Percentiles rank a stretch among this genome's conserved stretches.
These are phyloP conservation scores for Dryomyza anilis DNA, from an alignment of 2,888 invertebrate genomes.

Conservation along the genomic window DNA sequence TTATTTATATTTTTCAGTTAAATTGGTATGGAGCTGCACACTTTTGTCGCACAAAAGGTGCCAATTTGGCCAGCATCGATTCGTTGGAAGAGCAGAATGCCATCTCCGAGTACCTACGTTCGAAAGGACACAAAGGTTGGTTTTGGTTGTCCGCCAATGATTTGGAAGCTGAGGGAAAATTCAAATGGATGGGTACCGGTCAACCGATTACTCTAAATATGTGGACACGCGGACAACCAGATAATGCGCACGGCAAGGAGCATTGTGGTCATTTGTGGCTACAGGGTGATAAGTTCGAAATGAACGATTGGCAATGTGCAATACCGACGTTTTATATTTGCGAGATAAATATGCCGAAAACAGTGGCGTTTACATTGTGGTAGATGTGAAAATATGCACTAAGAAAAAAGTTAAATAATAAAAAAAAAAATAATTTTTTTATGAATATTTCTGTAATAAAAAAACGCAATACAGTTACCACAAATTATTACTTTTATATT, in stretches of 20 bases:
- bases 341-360: too few relatives aligned
- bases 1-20: not conserved
- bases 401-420: too few relatives aligned
- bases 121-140: not conserved
- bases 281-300: not conserved
- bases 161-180: slow-evolving; percentile 46
- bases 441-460: too few relatives aligned
- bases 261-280: slow-evolving; percentile 11
- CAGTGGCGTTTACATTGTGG: too few relatives aligned
- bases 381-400: too few relatives aligned
- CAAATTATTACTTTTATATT: too few relatives aligned
- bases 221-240: slow-evolving; percentile 46
- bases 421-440: too few relatives aligned
- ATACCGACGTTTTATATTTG: too few relatives aligned
- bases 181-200: slow-evolving; percentile 48
- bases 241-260: slow-evolving; percentile 24
- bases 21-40: slow-evolving; percentile 32
- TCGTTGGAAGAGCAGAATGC: slow-evolving; percentile 19
- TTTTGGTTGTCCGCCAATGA: slow-evolving; percentile 41
- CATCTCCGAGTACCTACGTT: not conserved
- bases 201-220: slow-evolving; percentile 44
- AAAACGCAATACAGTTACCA: too few relatives aligned
- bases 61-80: slow-evolving; percentile 48
- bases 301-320: slow-evolving; percentile 17
- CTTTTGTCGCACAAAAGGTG: slow-evolving; percentile 47